These are phyloP conservation scores for Cathartes aura DNA, from an alignment of 2,113 vertebrate species.

Conservation along the genomic window DNA sequence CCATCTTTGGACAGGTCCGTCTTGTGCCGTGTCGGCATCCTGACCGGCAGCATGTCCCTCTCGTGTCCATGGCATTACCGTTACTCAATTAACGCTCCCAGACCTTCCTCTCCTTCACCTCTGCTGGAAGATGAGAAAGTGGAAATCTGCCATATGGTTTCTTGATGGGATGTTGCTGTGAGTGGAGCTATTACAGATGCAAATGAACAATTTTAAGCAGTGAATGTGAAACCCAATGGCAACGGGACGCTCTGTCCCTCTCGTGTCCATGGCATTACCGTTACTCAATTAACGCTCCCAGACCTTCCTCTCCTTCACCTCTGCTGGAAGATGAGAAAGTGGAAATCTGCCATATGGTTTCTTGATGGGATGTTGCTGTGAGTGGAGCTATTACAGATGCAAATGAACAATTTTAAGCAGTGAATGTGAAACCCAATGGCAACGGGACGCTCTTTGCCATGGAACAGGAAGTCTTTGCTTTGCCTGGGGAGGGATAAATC, in stretches of 20 bases:
- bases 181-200: neutral
- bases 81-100: rapidly evolving
- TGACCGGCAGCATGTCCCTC: rapidly evolving
- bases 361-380: neutral
- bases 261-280: rapidly evolving
- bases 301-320: neutral
- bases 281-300: rapidly evolving
- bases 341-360: neutral
- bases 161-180: neutral
- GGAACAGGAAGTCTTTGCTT: neutral
- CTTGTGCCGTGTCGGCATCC: rapidly evolving
- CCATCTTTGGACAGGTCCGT: rapidly evolving
- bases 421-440: neutral
- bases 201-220: neutral
- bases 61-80: rapidly evolving
- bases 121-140: neutral
- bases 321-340: neutral
- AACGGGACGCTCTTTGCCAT: rapidly evolving
- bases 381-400: neutral
- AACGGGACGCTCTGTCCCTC: neutral
- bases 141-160: neutral
- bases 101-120: neutral
- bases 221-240: neutral
- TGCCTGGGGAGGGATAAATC: neutral
- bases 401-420: neutral